Evolutionary conservation across 2,888 invertebrate genomes (phyloP), one percentile per base, ranked within the genome.

Genomic region (Cryptosula pallasiana): DNA sequence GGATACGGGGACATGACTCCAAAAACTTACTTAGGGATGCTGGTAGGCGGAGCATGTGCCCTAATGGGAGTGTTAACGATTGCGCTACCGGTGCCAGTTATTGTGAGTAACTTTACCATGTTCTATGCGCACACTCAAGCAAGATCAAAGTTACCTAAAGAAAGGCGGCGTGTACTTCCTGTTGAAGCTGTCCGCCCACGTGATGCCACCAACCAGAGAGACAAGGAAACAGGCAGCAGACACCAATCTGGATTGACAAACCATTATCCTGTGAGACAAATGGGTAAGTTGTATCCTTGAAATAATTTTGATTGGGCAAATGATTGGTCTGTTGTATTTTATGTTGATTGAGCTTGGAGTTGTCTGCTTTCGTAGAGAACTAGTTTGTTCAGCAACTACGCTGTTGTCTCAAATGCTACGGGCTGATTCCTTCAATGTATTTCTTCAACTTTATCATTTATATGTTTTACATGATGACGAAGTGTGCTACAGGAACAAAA

Each of bases 1-100:
- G 93, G 93, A 70, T 94, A 94, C 81, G 93, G 93, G 0, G 93
- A 94, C 85, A 92, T 92, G 94, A 92, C 91, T 35, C 94, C 94
- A 1, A 93, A 93, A 86, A 94, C 94, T 0, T 93, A 93, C 84
- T 89, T 92, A 58, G 94, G 95, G 76, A 95, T 95, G 95, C 94
- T 95, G 83, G 92, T 94, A 34, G 94, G 94, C 3, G 93, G 93
- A 0, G 87, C 94, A 0, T 94, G 94, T 82, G 93, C 93, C 0
- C 85, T 94, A 73, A 92, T 92, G 0, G 93, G 93, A 29, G 93
- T 93, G 76, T 87, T 94, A 72, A 92, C 93, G 55, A 81, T 82
- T 5, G 70, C 70, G 9, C 81, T 82, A 72, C 81, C 82, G 0
- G 82, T 83, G 9, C 83, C 82, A 0, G 81, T 82, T 70, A 81